A percentile compares a stretch with the other conserved stretches of the same genome.
These are phyloP conservation scores for Microcebus griseorufus DNA, from an alignment of 2,113 vertebrate genomes.

Conservation along the genomic window DNA sequence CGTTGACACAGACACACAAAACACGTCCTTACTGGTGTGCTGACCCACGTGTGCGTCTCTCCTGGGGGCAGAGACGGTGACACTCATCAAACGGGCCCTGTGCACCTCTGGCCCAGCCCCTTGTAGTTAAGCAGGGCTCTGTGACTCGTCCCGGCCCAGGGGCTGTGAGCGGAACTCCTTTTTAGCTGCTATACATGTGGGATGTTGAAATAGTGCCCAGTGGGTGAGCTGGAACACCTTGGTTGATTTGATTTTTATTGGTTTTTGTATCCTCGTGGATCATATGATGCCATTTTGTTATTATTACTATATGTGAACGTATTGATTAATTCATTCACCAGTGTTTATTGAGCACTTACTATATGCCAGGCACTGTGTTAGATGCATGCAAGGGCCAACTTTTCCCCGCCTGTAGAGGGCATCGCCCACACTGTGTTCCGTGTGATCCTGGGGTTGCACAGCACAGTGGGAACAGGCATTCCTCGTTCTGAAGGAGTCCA, in stretches of 20 bases:
- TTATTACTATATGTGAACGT: not conserved
- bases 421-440: not conserved
- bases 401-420: not conserved
- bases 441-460: too few species aligned
- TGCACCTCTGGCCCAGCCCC: too few species aligned
- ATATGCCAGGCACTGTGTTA: not conserved
- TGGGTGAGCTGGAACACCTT: not conserved
- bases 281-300: not conserved
- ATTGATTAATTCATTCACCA: not conserved
- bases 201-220: not conserved
- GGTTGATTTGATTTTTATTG: not conserved
- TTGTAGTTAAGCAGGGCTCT: not conserved
- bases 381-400: not conserved
- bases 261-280: not conserved
- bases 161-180: not conserved
- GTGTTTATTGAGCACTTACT: not conserved
- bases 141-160: not conserved
- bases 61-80: not conserved
- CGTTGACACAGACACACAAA: not conserved
- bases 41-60: not conserved
- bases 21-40: not conserved
- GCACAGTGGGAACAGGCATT: not conserved
- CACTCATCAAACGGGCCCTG: fast-evolving
- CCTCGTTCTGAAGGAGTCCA: not conserved
- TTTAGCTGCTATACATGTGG: not conserved